phyloP scores from a whole-genome alignment of 1,140 invertebrate genomes.

The Thalassaphorura encarpata region DNA sequence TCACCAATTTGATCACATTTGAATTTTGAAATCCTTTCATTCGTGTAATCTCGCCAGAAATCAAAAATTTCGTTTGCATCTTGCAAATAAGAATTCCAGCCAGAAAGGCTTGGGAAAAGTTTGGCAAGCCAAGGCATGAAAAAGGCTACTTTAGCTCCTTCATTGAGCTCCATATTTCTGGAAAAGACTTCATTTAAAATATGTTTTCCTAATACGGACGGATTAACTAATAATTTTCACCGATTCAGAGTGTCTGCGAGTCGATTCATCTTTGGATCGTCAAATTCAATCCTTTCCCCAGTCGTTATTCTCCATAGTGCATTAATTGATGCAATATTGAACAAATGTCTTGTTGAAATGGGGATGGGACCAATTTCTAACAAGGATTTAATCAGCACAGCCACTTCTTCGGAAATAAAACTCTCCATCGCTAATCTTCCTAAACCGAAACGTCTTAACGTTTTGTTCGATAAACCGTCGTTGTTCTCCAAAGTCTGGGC shows the following conservation, averaged over 20 bases:
- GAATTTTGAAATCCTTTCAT: background rate
- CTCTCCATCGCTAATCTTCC: slow-evolving; percentile 10
- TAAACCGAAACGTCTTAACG: slow-evolving; percentile 16
- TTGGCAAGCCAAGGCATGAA: slow-evolving; percentile 25
- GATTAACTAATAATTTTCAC: background rate
- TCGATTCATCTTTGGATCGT: slow-evolving; percentile 8
- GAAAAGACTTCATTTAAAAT: background rate
- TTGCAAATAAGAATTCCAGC: slow-evolving; percentile 18
- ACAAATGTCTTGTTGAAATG: slow-evolving; percentile 12
- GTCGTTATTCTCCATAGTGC: slow-evolving; percentile 19
- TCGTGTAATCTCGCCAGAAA: slow-evolving; percentile 19
- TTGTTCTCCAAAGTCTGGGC: slow-evolving; percentile 16
- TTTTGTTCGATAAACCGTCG: slow-evolving; percentile 11
- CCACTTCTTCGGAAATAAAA: slow-evolving; percentile 8
- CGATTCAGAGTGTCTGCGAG: slow-evolving; percentile 11
- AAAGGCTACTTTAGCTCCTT: slow-evolving; percentile 12
- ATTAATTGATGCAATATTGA: slow-evolving; percentile 24
- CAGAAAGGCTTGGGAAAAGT: slow-evolving; percentile 10
- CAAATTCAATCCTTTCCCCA: slow-evolving; percentile 10
- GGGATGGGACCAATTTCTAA: background rate
- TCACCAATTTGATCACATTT: background rate
- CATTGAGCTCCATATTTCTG: slow-evolving; percentile 28
- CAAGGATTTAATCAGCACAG: background rate
- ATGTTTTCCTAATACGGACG: background rate
- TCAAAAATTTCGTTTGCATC: slow-evolving; percentile 25